Evolutionary conservation across 2,797 vertebrate species (phyloP), one percentile per base, ranked within the genome.

Genomic region (Siniperca obscura): DNA sequence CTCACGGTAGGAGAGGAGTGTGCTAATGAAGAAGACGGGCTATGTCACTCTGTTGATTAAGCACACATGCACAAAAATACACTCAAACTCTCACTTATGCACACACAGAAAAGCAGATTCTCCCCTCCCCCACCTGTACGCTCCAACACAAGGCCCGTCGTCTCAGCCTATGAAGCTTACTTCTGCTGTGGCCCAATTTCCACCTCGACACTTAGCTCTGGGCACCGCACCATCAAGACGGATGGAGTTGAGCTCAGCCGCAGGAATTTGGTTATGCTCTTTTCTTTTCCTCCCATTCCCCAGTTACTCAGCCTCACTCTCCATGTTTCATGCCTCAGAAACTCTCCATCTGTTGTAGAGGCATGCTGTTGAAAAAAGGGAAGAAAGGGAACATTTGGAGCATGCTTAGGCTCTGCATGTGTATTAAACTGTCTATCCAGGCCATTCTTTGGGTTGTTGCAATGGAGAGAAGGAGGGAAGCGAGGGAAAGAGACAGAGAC

Each of bases 321-420:
- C 65, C 81, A 3, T 48, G 87, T 93, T 92, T 89, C 83, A 93
- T 86, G 89, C 91, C 80, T 93, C 92, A 90, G 87, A 93, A 93
- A 90, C 62, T 79, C 86, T 84, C 91, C 90, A 88, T 94, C 91
- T 94, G 93, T 83, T 87, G 84, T 85, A 40, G 68, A 79, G 55
- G 78, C 78, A 68, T 75, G 82, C 78, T 86, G 74, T 87, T 82
- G 65, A 62, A 80, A 85, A 67, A 56, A 74, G 81, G 55, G 60
- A 53, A 80, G 61, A 79, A 74, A 82, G 75, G 86, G 76, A 76
- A 81, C 74, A 84, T 87, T 90, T 77, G 78, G 87, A 82, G 77
- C 88, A 67, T 62, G 77, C 77, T 86, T 67, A 55, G 68, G 36
- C 27, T 27, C 78, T 80, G 78, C 79, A 68, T 73, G 74, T 65